These are phyloP conservation scores for Pongo pygmaeus DNA, from an alignment of 2,113 vertebrate species.

Conservation along the genomic window DNA sequence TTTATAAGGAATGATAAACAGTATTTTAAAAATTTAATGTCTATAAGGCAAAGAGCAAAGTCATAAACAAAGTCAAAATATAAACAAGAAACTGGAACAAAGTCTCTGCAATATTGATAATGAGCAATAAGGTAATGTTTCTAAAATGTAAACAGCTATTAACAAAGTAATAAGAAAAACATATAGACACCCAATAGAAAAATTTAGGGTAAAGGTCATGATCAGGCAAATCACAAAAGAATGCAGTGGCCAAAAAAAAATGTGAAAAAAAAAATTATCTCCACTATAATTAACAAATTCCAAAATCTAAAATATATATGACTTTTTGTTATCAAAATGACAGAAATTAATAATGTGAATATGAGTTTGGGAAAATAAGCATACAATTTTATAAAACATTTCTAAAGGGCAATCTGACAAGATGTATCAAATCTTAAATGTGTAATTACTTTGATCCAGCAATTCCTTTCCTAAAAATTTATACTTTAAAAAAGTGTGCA, in stretches of 20 bases:
- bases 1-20: neutral
- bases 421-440: conserved; percentile 15
- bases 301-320: neutral
- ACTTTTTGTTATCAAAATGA: conserved; percentile 7
- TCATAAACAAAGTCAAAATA: neutral
- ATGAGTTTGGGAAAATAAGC: neutral
- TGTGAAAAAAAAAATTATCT: neutral
- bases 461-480: conserved; percentile 36
- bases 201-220: neutral
- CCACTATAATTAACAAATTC: neutral
- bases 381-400: neutral
- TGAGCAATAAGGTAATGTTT: conserved; percentile 6
- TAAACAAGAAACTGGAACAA: neutral
- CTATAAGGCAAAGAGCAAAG: neutral
- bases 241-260: neutral
- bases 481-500: neutral
- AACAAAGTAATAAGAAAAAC: neutral
- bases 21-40: neutral
- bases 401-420: conserved; percentile 21
- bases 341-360: neutral
- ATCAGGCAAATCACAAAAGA: conserved; percentile 9
- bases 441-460: neutral
- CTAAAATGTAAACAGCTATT: conserved; percentile 33
- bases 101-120: conserved; percentile 9
- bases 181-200: neutral